Conservation (phyloP, 2,888 invertebrate genomes). For the Metopia argyrocephala region DNA sequence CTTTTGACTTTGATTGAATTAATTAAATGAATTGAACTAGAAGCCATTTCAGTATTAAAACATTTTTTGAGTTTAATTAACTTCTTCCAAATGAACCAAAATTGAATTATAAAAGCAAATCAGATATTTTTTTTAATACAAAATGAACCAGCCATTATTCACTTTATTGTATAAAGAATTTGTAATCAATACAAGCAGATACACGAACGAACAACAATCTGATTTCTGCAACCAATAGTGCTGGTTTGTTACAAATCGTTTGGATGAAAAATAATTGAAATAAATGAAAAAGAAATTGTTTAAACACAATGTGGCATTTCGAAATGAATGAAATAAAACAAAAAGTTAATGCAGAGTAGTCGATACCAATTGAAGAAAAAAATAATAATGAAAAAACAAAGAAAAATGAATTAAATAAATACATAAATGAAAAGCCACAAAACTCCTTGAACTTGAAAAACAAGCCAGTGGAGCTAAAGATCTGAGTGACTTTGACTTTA, state of each 20-base stretch:
- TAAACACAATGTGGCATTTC: constrained; percentile 15
- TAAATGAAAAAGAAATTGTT: constrained; percentile 29
- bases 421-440: constrained; percentile 18
- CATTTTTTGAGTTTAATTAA: too few relatives aligned
- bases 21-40: too few relatives aligned
- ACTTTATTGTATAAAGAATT: constrained; percentile 22
- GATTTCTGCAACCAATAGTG: neutral
- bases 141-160: constrained; percentile 16
- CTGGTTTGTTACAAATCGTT: neutral
- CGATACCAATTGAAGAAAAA: neutral
- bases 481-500: constrained; percentile 49
- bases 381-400: neutral
- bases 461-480: constrained; percentile 59
- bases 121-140: constrained; percentile 12
- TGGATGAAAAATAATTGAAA: constrained; percentile 44
- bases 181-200: constrained; percentile 30
- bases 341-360: neutral
- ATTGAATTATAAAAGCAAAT: too few relatives aligned
- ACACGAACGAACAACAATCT: neutral
- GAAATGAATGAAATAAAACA: constrained; percentile 6
- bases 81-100: too few relatives aligned
- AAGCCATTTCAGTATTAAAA: too few relatives aligned
- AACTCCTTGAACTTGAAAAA: constrained; percentile 67
- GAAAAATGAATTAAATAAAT: constrained; percentile 5
- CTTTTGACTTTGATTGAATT: too few relatives aligned